A percentile compares a stretch with the other conserved stretches of the same genome.
Conservation (phyloP, 2,888 invertebrate species). For the Nebria brevicollis region DNA sequence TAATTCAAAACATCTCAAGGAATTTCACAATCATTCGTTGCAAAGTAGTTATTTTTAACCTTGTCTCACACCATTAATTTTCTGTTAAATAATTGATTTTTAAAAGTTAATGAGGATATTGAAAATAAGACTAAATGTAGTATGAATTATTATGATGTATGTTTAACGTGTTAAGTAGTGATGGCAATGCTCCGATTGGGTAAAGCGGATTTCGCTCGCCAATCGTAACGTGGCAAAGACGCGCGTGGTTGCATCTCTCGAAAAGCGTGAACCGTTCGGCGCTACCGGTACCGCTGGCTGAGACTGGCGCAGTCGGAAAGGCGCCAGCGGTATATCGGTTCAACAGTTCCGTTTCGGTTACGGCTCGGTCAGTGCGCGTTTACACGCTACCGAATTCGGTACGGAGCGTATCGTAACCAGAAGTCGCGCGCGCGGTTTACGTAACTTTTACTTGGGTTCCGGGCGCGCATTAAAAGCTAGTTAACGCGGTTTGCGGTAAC, state of each 20-base stretch:
- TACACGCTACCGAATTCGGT: slow-evolving; percentile 44
- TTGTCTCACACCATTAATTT: too few species aligned
- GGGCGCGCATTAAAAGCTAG: slow-evolving; percentile 30
- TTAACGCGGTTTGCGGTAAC: slow-evolving; percentile 19
- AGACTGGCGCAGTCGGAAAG: slow-evolving; percentile 50
- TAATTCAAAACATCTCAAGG: neutral
- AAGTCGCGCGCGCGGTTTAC: slow-evolving; percentile 33
- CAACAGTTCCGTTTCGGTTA: slow-evolving; percentile 44
- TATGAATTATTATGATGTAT: slow-evolving; percentile 53
- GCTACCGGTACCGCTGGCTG: slow-evolving; percentile 26
- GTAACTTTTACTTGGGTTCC: neutral
- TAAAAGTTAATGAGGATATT: neutral
- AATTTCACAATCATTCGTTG: slow-evolving; percentile 48
- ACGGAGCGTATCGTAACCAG: slow-evolving; percentile 34
- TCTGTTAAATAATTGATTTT: too few species aligned
- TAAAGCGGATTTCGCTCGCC: slow-evolving; percentile 55
- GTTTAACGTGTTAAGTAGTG: slow-evolving; percentile 46
- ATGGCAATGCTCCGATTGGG: slow-evolving; percentile 55
- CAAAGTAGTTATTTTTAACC: too few species aligned
- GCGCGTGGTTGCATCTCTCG: slow-evolving; percentile 7
- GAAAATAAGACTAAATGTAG: slow-evolving; percentile 43
- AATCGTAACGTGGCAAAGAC: slow-evolving; percentile 53
- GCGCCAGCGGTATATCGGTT: slow-evolving; percentile 50
- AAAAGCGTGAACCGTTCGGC: slow-evolving; percentile 2
- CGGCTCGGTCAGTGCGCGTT: slow-evolving; percentile 52